Base-by-base conservation (phyloP, 2,888 invertebrate species). In the Pomacea canaliculata region DNA sequence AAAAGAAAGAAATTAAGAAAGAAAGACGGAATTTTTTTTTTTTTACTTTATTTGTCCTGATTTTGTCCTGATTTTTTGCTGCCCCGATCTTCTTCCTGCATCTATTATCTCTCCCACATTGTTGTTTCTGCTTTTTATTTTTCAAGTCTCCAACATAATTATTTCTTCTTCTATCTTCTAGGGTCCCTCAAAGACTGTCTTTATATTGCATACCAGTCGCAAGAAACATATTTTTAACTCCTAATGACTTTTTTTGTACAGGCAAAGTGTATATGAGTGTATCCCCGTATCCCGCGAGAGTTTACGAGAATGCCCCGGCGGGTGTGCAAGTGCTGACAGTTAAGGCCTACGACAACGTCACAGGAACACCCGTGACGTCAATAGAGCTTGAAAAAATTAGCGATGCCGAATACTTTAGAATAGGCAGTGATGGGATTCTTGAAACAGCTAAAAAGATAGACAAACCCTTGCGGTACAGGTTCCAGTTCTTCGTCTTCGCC, bases 231-330 rank as follows among this genome's bases (percentile, higher is more conserved):
- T 56, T 56, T 16, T 16, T 16, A 8, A 13, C 16, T 4, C 8
- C 12, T 13, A 10, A 4, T 56, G 7, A 37, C 37, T 37, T 4
- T 56, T 16, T 7, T 10, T 56, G 51, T 56, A 56, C 75, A 81
- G 80, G 71, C 13, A 67, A 65, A 16, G 68, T 81, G 13, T 73
- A 81, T 37, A 68, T 84, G 49, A 74, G 68, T 13, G 83, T 85
- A 1, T 80, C 79, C 12, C 83, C 84, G 12, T 81, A 84, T 60
- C 86, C 86, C 12, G 85, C 84, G 13, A 66, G 83, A 7, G 81
- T 87, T 8, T 83, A 85, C 70, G 74, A 81, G 46, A 78, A 81
- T 3, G 85, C 87, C 1, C 81, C 80, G 0, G 78, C 81, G 0
- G 81, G 78, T 13, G 82, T 83, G 3, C 78, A 83, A 5, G 84